A percentile compares a stretch with the other conserved stretches of the same genome.
phyloP scores from a whole-genome alignment of 2,888 invertebrate species.

The Halictus quadricinctus region DNA sequence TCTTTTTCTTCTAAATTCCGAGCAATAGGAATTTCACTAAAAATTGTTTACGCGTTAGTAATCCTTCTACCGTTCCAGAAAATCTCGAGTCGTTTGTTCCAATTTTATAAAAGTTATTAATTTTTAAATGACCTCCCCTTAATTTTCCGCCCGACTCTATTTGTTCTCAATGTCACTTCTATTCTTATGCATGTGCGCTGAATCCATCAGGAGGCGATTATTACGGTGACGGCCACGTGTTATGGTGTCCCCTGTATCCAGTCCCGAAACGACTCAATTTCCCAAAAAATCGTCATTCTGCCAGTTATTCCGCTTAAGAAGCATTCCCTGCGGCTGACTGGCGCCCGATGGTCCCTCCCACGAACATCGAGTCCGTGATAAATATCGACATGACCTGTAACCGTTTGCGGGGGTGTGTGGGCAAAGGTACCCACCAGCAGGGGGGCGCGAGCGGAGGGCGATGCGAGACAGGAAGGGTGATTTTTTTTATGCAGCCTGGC shows the following conservation, averaged over 20 bases:
- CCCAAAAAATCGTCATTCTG: not conserved
- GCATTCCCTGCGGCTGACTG: conserved; percentile 15
- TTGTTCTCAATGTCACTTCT: too few relatives aligned
- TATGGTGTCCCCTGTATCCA: not conserved
- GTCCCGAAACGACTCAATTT: not conserved
- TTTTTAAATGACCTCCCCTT: too few relatives aligned
- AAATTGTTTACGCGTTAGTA: too few relatives aligned
- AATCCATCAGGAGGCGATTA: not conserved
- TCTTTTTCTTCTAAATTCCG: too few relatives aligned
- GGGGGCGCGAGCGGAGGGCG: not conserved
- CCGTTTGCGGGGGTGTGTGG: conserved; percentile 57
- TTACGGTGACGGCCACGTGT: not conserved
- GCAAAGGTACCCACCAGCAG: not conserved
- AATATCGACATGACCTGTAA: conserved; percentile 67
- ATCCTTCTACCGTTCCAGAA: too few relatives aligned
- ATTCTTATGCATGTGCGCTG: too few relatives aligned
- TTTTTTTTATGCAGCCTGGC: conserved; percentile 46
- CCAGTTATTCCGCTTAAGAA: not conserved
- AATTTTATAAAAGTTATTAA: too few relatives aligned
- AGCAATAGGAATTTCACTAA: too few relatives aligned
- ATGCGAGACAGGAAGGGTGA: conserved; percentile 48
- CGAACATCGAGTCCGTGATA: conserved; percentile 59
- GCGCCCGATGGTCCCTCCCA: conserved; percentile 34
- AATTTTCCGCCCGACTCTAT: too few relatives aligned
- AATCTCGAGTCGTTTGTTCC: too few relatives aligned